Percentiles rank a stretch among this genome's conserved stretches.
Evolutionary conservation across 2,888 invertebrate genomes (phyloP).

Genomic region (Embidobia sp.): DNA sequence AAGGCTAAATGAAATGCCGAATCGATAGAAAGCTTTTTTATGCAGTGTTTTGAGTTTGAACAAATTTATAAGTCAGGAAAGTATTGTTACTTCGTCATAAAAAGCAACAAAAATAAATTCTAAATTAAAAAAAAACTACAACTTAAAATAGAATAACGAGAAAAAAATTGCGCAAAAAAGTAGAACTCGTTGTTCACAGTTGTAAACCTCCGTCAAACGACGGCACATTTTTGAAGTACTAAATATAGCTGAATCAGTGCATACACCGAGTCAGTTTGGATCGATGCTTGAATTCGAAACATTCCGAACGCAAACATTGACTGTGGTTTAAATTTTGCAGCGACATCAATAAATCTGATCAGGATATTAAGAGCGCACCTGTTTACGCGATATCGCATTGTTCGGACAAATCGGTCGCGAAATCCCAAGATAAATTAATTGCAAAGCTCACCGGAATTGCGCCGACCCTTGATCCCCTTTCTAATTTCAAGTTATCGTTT

Average conservation of each 20-base stretch:
- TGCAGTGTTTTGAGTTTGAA: too few relatives aligned
- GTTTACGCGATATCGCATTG: slow-evolving; percentile 11
- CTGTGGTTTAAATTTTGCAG: slow-evolving; percentile 24
- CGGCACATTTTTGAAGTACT: slow-evolving; percentile 5
- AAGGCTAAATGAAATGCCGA: too few relatives aligned
- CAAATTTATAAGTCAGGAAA: too few relatives aligned
- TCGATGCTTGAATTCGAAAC: slow-evolving; percentile 16
- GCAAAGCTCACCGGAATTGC: neutral
- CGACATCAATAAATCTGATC: slow-evolving; percentile 25
- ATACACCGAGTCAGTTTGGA: slow-evolving; percentile 2
- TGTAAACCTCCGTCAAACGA: too few relatives aligned
- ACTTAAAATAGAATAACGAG: too few relatives aligned
- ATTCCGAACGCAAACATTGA: slow-evolving; percentile 3
- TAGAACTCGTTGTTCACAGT: too few relatives aligned
- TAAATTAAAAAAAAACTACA: too few relatives aligned
- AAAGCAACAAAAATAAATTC: too few relatives aligned
- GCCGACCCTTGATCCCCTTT: neutral
- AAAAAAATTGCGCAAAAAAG: too few relatives aligned
- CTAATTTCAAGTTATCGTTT: too few relatives aligned
- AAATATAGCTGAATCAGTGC: slow-evolving; percentile 5
- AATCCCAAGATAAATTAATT: slow-evolving; percentile 2
- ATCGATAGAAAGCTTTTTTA: too few relatives aligned
- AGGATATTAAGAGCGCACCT: slow-evolving; percentile 12
- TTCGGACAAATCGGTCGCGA: slow-evolving; percentile 6
- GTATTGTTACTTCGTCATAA: too few relatives aligned